These are phyloP conservation scores for Mormyrus proboscirostris DNA, from an alignment of 2,797 vertebrate species.

Conservation along the genomic window DNA sequence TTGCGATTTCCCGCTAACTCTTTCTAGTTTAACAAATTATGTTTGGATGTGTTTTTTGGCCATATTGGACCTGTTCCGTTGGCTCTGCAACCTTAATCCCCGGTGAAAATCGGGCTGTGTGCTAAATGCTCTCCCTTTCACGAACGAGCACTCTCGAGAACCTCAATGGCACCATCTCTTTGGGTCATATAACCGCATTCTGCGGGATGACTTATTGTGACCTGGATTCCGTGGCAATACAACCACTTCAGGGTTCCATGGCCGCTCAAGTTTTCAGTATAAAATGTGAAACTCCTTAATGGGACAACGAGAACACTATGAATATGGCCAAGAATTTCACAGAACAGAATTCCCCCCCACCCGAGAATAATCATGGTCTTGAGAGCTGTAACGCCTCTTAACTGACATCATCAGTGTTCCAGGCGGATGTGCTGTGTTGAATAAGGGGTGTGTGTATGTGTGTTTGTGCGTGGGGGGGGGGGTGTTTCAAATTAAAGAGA, in stretches of 20 bases:
- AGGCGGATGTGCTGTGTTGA: neutral
- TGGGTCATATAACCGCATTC: neutral
- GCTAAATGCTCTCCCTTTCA: neutral
- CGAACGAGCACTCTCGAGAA: neutral
- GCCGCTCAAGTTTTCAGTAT: neutral
- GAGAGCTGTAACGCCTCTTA: neutral
- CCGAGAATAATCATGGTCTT: neutral
- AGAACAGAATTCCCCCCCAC: neutral
- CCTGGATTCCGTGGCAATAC: neutral
- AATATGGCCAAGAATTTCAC: neutral
- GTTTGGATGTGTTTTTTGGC: neutral
- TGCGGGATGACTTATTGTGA: neutral
- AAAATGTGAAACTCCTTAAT: neutral
- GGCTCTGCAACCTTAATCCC: neutral
- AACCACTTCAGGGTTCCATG: neutral
- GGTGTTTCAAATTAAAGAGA: constrained; percentile 33
- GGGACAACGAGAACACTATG: neutral
- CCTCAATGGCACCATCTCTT: neutral
- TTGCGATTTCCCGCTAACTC: neutral
- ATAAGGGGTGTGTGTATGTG: neutral
- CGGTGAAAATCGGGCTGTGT: neutral
- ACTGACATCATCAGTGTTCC: neutral
- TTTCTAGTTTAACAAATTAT: neutral
- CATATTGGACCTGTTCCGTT: neutral
- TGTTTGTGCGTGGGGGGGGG: constrained; percentile 16